Conservation (phyloP, 1,140 invertebrate species). For the Pomacea maculata region DNA sequence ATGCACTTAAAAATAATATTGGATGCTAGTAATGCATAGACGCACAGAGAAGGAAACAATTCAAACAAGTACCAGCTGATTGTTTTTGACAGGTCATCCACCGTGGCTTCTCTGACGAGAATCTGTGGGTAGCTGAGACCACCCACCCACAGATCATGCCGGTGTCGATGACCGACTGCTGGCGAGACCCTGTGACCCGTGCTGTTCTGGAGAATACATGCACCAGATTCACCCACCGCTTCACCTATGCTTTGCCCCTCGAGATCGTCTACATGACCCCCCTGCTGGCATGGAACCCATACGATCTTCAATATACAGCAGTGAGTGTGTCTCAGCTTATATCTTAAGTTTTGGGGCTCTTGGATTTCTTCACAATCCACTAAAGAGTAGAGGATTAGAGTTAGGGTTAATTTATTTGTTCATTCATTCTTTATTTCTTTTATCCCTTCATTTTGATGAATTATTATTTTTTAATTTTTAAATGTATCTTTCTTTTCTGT, state of each 20-base stretch:
- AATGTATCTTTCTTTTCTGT: slow-evolving; percentile 1
- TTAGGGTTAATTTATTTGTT: not conserved
- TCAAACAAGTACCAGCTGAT: no score
- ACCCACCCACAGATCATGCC: slow-evolving; percentile 28
- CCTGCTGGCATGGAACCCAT: slow-evolving; percentile 40
- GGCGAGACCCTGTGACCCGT: not conserved
- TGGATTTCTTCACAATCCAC: not conserved
- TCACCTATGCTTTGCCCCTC: slow-evolving; percentile 42
- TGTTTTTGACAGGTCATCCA: not conserved
- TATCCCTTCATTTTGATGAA: not conserved
- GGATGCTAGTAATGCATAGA: no score
- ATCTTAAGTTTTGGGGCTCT: not conserved
- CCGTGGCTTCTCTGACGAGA: slow-evolving; percentile 45
- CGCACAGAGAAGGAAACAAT: no score
- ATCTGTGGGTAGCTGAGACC: slow-evolving; percentile 46
- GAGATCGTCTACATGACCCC: slow-evolving; percentile 46
- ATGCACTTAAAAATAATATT: no score
- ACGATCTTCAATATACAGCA: slow-evolving; percentile 14
- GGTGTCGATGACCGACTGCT: slow-evolving; percentile 22
- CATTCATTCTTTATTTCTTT: not conserved
- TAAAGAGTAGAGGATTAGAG: no score
- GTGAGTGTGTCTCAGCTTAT: not conserved
- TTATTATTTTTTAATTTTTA: not conserved
- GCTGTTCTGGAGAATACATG: not conserved
- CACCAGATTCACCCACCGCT: slow-evolving; percentile 2